Evolutionary conservation across 2,888 invertebrate species (phyloP).

Genomic region (Microplitis deprimator): DNA sequence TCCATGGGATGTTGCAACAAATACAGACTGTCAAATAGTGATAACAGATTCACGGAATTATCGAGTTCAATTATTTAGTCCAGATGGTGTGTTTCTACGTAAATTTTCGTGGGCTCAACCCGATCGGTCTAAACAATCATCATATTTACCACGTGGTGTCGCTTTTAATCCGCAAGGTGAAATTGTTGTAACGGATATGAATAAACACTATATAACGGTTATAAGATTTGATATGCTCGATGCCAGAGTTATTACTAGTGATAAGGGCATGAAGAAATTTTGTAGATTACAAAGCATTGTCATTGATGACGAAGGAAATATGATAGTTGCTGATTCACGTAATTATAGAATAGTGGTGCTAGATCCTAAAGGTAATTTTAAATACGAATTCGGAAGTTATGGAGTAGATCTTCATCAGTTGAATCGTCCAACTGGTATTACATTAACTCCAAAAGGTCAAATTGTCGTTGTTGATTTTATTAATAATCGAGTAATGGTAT

Average conservation of each 20-base stretch:
- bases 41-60: slow-evolving; percentile 96
- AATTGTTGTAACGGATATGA: slow-evolving; percentile 94
- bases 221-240: too few species aligned
- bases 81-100: slow-evolving; percentile 84
- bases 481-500: slow-evolving; percentile 73
- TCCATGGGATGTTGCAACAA: slow-evolving; percentile 96
- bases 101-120: slow-evolving; percentile 74
- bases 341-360: slow-evolving; percentile 84
- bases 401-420: slow-evolving; percentile 81
- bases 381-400: slow-evolving; percentile 60
- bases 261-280: slow-evolving; percentile 76
- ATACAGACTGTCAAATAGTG: slow-evolving; percentile 84
- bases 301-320: slow-evolving; percentile 89
- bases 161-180: slow-evolving; percentile 89
- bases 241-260: slow-evolving; percentile 80
- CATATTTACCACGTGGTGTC: slow-evolving; percentile 89
- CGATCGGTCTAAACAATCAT: slow-evolving; percentile 79
- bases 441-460: slow-evolving; percentile 74
- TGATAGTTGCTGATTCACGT: slow-evolving; percentile 93
- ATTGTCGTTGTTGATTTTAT: slow-evolving; percentile 75
- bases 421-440: slow-evolving; percentile 91
- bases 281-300: slow-evolving; percentile 88
- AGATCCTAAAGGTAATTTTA: slow-evolving; percentile 56
- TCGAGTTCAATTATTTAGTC: slow-evolving; percentile 84
- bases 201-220: slow-evolving; percentile 84